Percentiles rank a stretch among this genome's conserved stretches.
Evolutionary conservation across 2,113 vertebrate genomes (phyloP).

Genomic region (Tonatia bakeri): DNA sequence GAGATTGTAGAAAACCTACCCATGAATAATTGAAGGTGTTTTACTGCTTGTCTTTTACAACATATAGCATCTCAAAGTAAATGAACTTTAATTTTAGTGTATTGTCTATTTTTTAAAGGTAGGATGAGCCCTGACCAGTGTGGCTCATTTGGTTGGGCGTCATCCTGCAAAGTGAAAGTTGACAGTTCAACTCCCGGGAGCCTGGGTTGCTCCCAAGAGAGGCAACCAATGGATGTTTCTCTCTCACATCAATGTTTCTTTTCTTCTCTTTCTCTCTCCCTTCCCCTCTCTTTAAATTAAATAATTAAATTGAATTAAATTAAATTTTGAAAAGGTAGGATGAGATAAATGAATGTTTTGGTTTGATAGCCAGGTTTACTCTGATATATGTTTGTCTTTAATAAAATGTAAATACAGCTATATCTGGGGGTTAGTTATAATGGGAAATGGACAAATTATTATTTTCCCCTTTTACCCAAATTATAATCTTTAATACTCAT

Average conservation of each 20-base stretch:
- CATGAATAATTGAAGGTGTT: not conserved
- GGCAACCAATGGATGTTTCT: too few relatives aligned
- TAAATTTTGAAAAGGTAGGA: not conserved
- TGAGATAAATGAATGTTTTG: not conserved
- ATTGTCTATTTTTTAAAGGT: not conserved
- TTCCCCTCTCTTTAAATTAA: not conserved
- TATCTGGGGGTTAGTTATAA: not conserved
- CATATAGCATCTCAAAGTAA: not conserved
- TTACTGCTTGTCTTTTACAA: not conserved
- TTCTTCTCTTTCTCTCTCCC: too few relatives aligned
- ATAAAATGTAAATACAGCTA: not conserved
- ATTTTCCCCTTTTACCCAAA: not conserved
- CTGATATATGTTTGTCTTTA: not conserved
- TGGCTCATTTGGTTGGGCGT: too few relatives aligned
- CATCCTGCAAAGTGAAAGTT: too few relatives aligned
- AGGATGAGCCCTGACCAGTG: not conserved
- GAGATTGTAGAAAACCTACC: not conserved
- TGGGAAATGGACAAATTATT: not conserved
- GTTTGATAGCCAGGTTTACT: not conserved
- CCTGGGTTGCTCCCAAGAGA: too few relatives aligned
- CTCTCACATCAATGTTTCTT: too few relatives aligned
- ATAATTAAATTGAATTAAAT: not conserved
- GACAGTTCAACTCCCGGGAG: too few relatives aligned
- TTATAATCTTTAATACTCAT: not conserved
- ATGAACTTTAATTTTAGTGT: not conserved